phyloP scores from a whole-genome alignment of 2,113 vertebrate genomes.

The Hemichromis elongatus region DNA sequence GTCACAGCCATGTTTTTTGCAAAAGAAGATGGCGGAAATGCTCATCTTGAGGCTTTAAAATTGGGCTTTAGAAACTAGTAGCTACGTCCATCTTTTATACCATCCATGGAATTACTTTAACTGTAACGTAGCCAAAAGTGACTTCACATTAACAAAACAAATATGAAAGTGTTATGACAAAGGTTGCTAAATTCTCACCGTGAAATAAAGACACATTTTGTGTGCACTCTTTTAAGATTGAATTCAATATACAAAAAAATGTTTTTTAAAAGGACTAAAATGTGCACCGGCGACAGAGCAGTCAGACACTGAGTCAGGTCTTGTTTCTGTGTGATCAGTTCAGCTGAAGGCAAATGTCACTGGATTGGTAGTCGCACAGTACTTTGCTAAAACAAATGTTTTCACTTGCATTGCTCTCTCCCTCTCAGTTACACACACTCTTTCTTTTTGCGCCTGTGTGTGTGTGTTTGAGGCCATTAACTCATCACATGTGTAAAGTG shows the following conservation, averaged over 20 bases:
- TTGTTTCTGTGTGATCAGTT: neutral
- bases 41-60: neutral
- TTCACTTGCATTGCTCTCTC: neutral
- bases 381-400: neutral
- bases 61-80: neutral
- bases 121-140: neutral
- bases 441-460: neutral
- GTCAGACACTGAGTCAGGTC: neutral
- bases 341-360: neutral
- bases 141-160: neutral
- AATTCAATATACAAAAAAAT: neutral
- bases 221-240: neutral
- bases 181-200: neutral
- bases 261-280: neutral
- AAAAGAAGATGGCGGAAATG: neutral
- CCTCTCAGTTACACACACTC: neutral
- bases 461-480: constrained; percentile 39
- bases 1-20: neutral
- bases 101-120: neutral
- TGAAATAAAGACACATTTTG: neutral
- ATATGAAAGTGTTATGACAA: neutral
- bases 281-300: neutral
- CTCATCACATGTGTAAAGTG: constrained; percentile 61
- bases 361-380: neutral
- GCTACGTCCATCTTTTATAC: neutral